A percentile compares a stretch with the other conserved stretches of the same genome.
Evolutionary conservation across 2,888 invertebrate genomes (phyloP).

Genomic region (Andrena haemorrhoa): DNA sequence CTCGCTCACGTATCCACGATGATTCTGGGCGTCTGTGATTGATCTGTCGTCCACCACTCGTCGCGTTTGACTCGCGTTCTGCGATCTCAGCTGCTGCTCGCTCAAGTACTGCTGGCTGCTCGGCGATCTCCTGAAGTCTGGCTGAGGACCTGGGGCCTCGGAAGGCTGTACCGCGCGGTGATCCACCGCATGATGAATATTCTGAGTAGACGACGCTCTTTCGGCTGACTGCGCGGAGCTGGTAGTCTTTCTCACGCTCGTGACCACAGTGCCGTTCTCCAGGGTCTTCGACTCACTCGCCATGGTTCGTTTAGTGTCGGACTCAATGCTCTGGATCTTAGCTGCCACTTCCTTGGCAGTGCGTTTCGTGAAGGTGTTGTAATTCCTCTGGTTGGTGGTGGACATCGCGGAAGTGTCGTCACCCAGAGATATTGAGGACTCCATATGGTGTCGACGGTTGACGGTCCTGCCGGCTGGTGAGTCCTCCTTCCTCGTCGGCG

Average conservation of each 20-base stretch:
- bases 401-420: slow-evolving; percentile 86
- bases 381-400: slow-evolving; percentile 88
- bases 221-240: slow-evolving; percentile 61
- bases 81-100: slow-evolving; percentile 61
- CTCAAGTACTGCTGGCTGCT: slow-evolving; percentile 59
- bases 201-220: slow-evolving; percentile 73
- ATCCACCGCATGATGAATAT: slow-evolving; percentile 63
- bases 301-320: slow-evolving; percentile 56
- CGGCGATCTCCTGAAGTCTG: slow-evolving; percentile 21
- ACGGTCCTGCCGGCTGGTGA: slow-evolving; percentile 85
- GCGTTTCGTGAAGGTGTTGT: slow-evolving; percentile 85
- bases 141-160: slow-evolving; percentile 9
- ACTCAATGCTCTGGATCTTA: slow-evolving; percentile 65
- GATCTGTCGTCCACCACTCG: slow-evolving; percentile 71
- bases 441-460: slow-evolving; percentile 88
- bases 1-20: slow-evolving; percentile 50
- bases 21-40: slow-evolving; percentile 36
- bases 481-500: slow-evolving; percentile 86
- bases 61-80: slow-evolving; percentile 51
- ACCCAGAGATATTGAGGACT: slow-evolving; percentile 89
- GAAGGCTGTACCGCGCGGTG: slow-evolving; percentile 28
- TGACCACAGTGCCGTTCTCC: slow-evolving; percentile 67
- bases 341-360: slow-evolving; percentile 80
- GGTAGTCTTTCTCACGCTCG: slow-evolving; percentile 86
- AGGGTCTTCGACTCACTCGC: slow-evolving; percentile 79